Evolutionary conservation across 2,797 vertebrate species (phyloP).

Genomic region (Spinus olivaceus): DNA sequence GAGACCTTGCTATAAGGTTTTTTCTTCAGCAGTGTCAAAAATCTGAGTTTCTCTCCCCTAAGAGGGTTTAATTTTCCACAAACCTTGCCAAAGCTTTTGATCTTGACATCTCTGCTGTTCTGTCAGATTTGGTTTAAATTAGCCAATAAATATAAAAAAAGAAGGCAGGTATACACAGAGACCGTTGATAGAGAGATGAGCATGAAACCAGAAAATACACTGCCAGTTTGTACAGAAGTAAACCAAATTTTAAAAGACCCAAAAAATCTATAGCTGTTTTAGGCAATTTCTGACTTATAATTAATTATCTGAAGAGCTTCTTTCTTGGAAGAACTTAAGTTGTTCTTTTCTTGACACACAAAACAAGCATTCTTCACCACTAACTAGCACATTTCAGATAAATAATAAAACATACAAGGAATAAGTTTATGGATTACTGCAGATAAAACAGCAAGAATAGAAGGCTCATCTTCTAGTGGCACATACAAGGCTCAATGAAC

Average conservation of each 20-base stretch:
- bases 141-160: neutral
- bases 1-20: neutral
- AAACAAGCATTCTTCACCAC: neutral
- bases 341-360: neutral
- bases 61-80: neutral
- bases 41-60: neutral
- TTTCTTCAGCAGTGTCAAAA: neutral
- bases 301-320: neutral
- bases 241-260: neutral
- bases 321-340: neutral
- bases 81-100: neutral
- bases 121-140: neutral
- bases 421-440: neutral
- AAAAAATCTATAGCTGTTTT: neutral
- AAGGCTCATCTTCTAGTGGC: neutral
- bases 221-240: neutral
- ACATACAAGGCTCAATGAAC: neutral
- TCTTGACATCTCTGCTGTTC: neutral
- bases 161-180: neutral
- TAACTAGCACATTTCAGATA: neutral
- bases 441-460: neutral
- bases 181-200: neutral
- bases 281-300: neutral
- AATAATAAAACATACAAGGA: neutral
- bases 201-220: neutral